Evolutionary conservation across 2,797 vertebrate genomes (phyloP), one percentile per base, ranked within the genome.

Genomic region (Lutjanus campechanus): DNA sequence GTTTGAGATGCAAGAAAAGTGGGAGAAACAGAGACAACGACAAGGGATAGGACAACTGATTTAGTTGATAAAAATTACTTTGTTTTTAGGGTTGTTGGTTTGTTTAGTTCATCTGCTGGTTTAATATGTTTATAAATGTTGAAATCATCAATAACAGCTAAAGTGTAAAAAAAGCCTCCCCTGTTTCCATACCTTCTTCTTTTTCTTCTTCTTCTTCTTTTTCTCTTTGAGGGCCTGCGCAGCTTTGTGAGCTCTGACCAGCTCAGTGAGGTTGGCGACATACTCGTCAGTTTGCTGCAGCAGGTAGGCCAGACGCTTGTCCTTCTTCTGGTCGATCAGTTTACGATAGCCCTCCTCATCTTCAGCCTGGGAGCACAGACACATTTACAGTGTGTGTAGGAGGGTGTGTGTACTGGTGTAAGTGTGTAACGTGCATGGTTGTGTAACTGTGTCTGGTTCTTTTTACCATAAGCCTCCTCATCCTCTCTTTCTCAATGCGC

Each of bases 261-360:
- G 95, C 88, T 99, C 98, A 0, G 98, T 99, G 77, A 99, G 97
- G 94, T 99, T 99, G 67, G 97, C 98, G 17, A 99, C 98, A 0
- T 99, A 99, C 95, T 99, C 98, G 0, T 99, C 98, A 0, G 98
- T 99, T 93, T 99, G 98, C 93, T 99, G 98, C 82, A 99, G 94
- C 83, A 99, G 94, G 94, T 99, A 99, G 19, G 98, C 98, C 94
- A 99, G 82, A n/a, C 98, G 97, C 89, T 99, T 99, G 86, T 99
- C 98, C 90, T 99, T 99, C 95, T 99, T 99, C 95, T 99, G 98
- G 87, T 99, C 98, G 0, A 99, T 99, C 75, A 99, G 96, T 80
- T 99, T 99, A 20, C 98, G 96, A 90, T 99, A 99, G 0, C 98
- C 98, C 78, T 99, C 98, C 89, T 99, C 98, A 47, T 99, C 98